phyloP scores from a whole-genome alignment of 2,888 invertebrate genomes.

The Molorchus minor region DNA sequence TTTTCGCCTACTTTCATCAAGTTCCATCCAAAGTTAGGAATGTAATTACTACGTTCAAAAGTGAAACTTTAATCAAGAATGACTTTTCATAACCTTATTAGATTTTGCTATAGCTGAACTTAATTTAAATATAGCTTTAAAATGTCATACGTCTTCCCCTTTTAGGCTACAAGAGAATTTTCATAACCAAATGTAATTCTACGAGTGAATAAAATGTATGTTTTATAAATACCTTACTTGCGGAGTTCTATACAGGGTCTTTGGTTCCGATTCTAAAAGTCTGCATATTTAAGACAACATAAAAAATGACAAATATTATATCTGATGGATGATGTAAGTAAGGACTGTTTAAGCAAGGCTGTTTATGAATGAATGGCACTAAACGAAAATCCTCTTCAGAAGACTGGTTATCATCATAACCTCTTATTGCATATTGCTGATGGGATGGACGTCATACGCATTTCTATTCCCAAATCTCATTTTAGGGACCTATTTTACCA shows the following conservation, averaged over 20 bases:
- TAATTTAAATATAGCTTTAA: slow-evolving; percentile 7
- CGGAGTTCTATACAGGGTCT: no score
- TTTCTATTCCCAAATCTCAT: no score
- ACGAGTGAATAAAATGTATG: no score
- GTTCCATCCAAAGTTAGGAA: slow-evolving; percentile 10
- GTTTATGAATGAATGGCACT: no score
- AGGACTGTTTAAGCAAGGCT: no score
- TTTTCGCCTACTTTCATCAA: background rate
- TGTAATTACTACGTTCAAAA: slow-evolving; percentile 30
- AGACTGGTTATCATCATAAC: no score
- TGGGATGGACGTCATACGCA: no score
- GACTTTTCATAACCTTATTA: slow-evolving; percentile 39
- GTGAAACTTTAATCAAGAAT: slow-evolving; percentile 34
- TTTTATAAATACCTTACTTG: no score
- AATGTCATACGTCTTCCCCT: background rate
- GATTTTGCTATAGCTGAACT: slow-evolving; percentile 26
- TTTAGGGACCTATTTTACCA: no score
- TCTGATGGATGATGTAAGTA: background rate
- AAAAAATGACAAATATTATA: background rate
- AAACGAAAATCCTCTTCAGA: no score
- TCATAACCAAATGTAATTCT: background rate
- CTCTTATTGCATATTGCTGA: no score
- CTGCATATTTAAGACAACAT: background rate
- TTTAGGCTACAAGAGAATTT: background rate
- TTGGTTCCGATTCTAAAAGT: no score